Evolutionary conservation across 2,113 vertebrate genomes (phyloP), one percentile per base, ranked within the genome.

Genomic region (Antechinus flavipes): DNA sequence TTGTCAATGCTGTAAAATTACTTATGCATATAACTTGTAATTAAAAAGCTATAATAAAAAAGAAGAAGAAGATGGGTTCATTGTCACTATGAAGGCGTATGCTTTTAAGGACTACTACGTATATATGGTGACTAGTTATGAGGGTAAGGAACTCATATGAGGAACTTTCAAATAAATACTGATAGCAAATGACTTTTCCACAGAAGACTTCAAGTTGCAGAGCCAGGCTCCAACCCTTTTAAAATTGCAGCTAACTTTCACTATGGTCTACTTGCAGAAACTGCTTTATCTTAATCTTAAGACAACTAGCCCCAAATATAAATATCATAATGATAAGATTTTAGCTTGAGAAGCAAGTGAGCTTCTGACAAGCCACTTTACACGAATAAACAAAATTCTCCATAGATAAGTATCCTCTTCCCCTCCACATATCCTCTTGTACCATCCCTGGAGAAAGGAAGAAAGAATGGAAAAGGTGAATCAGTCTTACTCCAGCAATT

Each of bases 101-200:
- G 11, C n/a, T 91, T 97, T 47, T 91, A 93, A 91, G 92, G 96
- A 93, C 94, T 25, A 93, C 2, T 49, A 49, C 2, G 90, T 52
- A 97, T 90, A 96, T 54, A 95, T 93, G 89, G 94, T 96, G 94
- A 96, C 96, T 93, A 90, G 94, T 93, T 96, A 95, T 90, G 94
- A 97, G 97, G 97, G 96, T 97, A 97, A 98, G 97, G 97, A 98
- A 98, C 97, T 97, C 94, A 95, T 97, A 98, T 97, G 97, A 97
- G 95, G 98, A 98, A 98, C 96, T 96, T 95, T 76, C 97, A 95
- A 98, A 97, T 93, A 97, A 97, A 98, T 97, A 96, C 96, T 93
- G 97, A 98, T 92, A 93, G 95, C 95, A 94, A 96, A 96, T 94
- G 95, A 92, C 56, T 30, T 93, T 97, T 97, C 93, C 96, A 95